phyloP scores from a whole-genome alignment of 1,140 invertebrate species.

The Drosophila repleta region DNA sequence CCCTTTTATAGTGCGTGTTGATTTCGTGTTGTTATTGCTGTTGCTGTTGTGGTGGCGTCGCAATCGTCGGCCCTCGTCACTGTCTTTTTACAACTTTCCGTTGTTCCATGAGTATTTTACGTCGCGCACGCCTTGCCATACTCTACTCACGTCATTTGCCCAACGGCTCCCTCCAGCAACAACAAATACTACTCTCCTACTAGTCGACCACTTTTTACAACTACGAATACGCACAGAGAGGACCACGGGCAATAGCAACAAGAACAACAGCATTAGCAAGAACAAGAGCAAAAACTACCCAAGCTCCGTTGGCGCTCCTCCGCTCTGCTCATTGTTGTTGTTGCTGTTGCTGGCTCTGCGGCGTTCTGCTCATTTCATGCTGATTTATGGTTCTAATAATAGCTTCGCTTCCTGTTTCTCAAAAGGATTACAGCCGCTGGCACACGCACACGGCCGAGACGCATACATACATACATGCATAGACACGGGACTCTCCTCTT shows the following conservation, averaged over 20 bases:
- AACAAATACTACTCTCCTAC: constrained; percentile 50
- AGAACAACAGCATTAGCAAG: constrained; percentile 17
- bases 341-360: constrained; percentile 48
- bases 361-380: constrained; percentile 82
- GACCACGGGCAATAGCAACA: constrained; percentile 35
- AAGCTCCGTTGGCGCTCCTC: constrained; percentile 41
- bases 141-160: constrained; percentile 68
- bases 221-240: constrained; percentile 59
- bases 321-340: constrained; percentile 34
- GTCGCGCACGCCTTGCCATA: constrained; percentile 52
- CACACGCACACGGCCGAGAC: constrained; percentile 32
- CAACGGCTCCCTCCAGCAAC: constrained; percentile 39
- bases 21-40: constrained; percentile 29
- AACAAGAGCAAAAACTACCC: constrained; percentile 33
- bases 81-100: constrained; percentile 49
- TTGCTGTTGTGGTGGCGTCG: constrained; percentile 23
- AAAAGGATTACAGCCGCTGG: constrained; percentile 72
- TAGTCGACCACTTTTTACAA: constrained; percentile 36
- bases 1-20: constrained; percentile 43
- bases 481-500: constrained; percentile 19
- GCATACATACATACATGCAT: constrained; percentile 14
- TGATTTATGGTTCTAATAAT: constrained; percentile 84
- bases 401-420: constrained; percentile 75
- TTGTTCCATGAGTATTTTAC: constrained; percentile 52
- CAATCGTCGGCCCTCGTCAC: constrained; percentile 36